Base-by-base conservation (phyloP, 2,797 vertebrate genomes). In the Poeciliopsis paucimaculata region DNA sequence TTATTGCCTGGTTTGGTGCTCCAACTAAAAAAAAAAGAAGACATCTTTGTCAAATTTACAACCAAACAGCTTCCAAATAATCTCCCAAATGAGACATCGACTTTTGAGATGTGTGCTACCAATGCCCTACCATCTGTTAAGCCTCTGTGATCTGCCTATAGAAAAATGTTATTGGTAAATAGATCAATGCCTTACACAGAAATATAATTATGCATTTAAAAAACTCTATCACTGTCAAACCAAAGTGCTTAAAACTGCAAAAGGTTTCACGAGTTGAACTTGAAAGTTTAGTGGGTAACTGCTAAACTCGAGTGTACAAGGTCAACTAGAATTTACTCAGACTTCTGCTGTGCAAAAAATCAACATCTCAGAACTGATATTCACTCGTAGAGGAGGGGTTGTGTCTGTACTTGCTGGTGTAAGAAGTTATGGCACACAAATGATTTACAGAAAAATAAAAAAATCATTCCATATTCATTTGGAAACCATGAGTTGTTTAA, bases 71-170 rank as follows among this genome's bases (percentile, higher is more conserved):
- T 39, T 84, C 51, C 80, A 80, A 77, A 79, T 49, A 18, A 89
- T 45, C 68, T 94, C 91, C 90, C 91, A 87, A 88, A 88, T 87
- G 90, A 85, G 81, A 89, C 79, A 87, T 87, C 83, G 89, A 83
- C 34, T 76, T 81, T 93, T 90, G 89, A 91, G 91, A 86, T 81
- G 93, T 90, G 82, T 80, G 77, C 72, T 71, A 80, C 84, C 88
- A 90, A 94, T 92, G 92, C 89, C 77, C 84, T 49, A 73, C 91
- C 92, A 93, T 94, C 93, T 94, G 93, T 86, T 93, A 82, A 75
- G 66, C 73, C 82, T 90, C 78, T 77, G 62, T 36, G 34, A 66
- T 66, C 8, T 39, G 39, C 16, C 34, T 64, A 83, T 72, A 85
- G 89, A 92, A 83, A 72, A 73, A 89, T 88, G 83, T 82, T 79